Evolutionary conservation across 2,797 vertebrate genomes (phyloP).

Genomic region (Anableps anableps): DNA sequence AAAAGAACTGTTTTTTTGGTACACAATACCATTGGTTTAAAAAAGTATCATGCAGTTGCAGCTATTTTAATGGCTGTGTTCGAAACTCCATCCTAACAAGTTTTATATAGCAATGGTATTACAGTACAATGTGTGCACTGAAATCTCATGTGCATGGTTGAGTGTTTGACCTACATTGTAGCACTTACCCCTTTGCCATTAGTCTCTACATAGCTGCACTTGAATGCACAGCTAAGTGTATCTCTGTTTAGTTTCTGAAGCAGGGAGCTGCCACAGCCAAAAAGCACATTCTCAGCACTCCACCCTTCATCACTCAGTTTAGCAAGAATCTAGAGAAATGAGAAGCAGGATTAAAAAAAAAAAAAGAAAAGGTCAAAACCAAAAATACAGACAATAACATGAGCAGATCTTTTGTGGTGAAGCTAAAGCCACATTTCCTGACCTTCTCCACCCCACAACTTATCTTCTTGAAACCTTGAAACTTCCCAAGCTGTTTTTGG

Average conservation of each 20-base stretch:
- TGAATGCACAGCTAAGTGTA: constrained; percentile 83
- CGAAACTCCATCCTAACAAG: neutral
- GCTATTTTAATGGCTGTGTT: neutral
- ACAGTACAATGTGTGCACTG: neutral
- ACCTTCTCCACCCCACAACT: neutral
- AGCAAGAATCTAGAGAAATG: constrained; percentile 73
- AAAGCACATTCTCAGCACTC: constrained; percentile 83
- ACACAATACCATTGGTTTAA: neutral
- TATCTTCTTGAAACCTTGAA: too few relatives aligned
- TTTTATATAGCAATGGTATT: neutral
- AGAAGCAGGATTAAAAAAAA: neutral
- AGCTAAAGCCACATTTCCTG: neutral
- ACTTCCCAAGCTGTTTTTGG: too few relatives aligned
- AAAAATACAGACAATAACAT: neutral
- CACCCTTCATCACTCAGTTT: constrained; percentile 80
- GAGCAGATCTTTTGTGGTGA: neutral
- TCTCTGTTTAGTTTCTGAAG: constrained; percentile 86
- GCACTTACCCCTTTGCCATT: constrained; percentile 80
- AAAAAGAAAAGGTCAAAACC: neutral
- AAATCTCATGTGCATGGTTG: neutral
- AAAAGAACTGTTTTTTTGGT: neutral
- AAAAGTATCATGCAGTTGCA: neutral
- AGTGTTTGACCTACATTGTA: neutral
- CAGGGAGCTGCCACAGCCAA: constrained; percentile 82
- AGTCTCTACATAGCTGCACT: constrained; percentile 84